A percentile compares a stretch with the other conserved stretches of the same genome.
phyloP scores from a whole-genome alignment of 2,797 vertebrate genomes.

The Acrossocheilus wenchowensis region DNA sequence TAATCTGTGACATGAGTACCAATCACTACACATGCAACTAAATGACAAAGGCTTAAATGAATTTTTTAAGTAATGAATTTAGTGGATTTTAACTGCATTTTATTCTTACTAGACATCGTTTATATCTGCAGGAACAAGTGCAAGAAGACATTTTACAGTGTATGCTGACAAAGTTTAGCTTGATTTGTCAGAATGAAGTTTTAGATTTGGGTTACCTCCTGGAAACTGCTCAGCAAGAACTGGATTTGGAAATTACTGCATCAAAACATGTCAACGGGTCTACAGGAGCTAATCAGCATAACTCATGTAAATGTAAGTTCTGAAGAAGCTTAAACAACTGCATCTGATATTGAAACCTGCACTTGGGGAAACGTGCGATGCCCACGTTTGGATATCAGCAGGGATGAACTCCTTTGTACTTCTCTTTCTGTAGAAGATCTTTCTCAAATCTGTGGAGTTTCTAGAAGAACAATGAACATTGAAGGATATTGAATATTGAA shows the following conservation, averaged over 20 bases:
- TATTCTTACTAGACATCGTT: no score
- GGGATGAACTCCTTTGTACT: not conserved
- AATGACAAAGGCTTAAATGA: no score
- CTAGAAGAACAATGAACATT: conserved; percentile 7
- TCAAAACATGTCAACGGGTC: not conserved
- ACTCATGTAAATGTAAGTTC: not conserved
- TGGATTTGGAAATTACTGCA: not conserved
- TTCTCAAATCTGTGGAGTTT: not conserved
- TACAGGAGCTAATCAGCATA: conserved; percentile 8
- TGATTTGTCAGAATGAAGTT: not conserved
- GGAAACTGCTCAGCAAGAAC: not conserved
- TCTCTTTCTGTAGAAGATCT: not conserved
- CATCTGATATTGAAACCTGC: not conserved
- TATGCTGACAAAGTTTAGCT: not conserved
- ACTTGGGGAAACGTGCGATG: not conserved
- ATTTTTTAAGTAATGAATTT: no score
- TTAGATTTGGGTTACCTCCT: not conserved
- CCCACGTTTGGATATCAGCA: not conserved
- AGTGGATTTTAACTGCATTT: no score
- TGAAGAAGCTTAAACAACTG: not conserved
- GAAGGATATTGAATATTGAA: not conserved
- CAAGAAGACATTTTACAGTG: not conserved
- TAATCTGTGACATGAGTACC: no score
- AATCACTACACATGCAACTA: no score
- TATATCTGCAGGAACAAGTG: not conserved